A percentile compares a stretch with the other conserved stretches of the same genome.
phyloP scores from a whole-genome alignment of 2,113 vertebrate genomes.

The Neomonachus schauinslandi region DNA sequence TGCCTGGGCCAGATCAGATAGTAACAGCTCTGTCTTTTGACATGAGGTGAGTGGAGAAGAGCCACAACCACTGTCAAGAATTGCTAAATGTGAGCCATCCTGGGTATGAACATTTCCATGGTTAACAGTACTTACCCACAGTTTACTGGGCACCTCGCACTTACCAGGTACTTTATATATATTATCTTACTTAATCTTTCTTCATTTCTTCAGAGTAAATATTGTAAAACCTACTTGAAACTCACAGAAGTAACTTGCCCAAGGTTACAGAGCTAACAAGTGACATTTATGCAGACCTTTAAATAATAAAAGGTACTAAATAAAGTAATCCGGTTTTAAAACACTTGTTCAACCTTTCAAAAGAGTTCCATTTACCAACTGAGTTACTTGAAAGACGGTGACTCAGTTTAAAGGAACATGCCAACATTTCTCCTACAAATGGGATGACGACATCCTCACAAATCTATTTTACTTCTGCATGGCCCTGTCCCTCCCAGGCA shows the following conservation, averaged over 20 bases:
- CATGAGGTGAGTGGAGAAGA: neutral
- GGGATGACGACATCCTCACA: neutral
- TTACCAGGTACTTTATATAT: too few relatives aligned
- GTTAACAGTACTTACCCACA: accelerated
- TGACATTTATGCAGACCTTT: neutral
- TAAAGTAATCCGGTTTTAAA: conserved; percentile 20
- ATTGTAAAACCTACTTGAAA: neutral
- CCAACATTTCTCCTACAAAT: neutral
- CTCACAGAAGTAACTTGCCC: neutral
- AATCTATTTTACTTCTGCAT: neutral
- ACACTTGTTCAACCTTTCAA: neutral
- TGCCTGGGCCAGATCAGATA: neutral
- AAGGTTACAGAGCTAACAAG: neutral
- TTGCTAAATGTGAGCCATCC: accelerated
- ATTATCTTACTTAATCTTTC: neutral
- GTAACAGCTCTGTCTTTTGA: neutral
- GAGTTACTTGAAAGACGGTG: neutral
- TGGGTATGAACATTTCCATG: accelerated
- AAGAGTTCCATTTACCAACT: neutral
- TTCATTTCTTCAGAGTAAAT: neutral
- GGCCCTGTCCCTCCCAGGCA: neutral
- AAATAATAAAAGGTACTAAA: neutral
- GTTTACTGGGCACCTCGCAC: too few relatives aligned
- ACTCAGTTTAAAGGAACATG: neutral
- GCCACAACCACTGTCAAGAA: too few relatives aligned